Conservation (phyloP, 2,888 invertebrate species). For the Aspidiotus destructor region DNA sequence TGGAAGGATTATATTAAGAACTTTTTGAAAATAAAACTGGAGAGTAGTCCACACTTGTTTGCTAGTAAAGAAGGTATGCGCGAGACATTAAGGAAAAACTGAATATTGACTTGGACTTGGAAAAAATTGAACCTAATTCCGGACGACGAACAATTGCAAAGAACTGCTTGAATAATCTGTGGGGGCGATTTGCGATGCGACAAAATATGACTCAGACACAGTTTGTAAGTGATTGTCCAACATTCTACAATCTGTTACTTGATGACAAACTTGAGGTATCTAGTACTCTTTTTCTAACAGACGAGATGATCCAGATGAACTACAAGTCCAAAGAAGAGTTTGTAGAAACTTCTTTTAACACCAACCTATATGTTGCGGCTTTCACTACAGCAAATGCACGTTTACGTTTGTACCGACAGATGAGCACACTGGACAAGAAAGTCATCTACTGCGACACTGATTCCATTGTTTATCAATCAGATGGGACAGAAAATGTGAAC, state of each 20-base stretch:
- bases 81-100: constrained; percentile 35
- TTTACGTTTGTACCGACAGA: not conserved
- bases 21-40: not conserved
- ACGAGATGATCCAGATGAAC: not conserved
- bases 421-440: not conserved
- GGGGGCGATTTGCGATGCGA: not conserved
- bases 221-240: not conserved
- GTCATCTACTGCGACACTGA: constrained; percentile 25
- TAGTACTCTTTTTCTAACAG: not conserved
- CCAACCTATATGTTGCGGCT: not conserved
- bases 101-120: constrained; percentile 9
- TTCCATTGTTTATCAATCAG: not conserved
- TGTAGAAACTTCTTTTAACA: not conserved
- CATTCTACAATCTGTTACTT: not conserved
- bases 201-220: not conserved
- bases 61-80: not conserved
- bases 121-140: not conserved
- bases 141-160: not conserved
- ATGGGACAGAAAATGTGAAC: not conserved
- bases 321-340: not conserved
- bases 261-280: not conserved
- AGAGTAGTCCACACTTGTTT: not conserved
- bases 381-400: constrained; percentile 37
- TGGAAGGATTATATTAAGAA: not conserved
- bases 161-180: not conserved